Percentiles rank a stretch among this genome's conserved stretches.
Conservation (phyloP, 2,113 vertebrate species). For the Cyanistes caeruleus region DNA sequence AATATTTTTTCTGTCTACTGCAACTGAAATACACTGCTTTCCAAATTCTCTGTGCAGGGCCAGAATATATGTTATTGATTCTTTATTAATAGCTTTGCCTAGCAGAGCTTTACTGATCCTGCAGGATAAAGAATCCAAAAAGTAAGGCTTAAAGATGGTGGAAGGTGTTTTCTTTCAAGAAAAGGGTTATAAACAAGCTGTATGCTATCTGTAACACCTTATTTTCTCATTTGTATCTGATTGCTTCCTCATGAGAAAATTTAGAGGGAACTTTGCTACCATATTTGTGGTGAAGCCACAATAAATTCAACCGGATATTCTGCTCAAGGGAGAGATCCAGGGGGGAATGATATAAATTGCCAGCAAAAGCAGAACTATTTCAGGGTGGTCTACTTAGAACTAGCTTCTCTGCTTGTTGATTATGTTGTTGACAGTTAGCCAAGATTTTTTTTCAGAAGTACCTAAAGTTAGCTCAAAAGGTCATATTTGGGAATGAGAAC, state of each 20-base stretch:
- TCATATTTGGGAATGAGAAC: background rate
- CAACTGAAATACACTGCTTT: background rate
- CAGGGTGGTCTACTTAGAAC: constrained; percentile 46
- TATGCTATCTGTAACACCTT: constrained; percentile 13
- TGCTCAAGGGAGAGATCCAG: constrained; percentile 2
- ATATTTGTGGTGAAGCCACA: constrained; percentile 35
- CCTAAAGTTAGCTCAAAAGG: constrained; percentile 49
- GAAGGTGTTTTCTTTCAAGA: background rate
- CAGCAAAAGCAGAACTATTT: constrained; percentile 56
- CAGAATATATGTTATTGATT: background rate
- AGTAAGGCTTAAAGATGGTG: background rate
- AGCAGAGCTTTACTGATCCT: background rate
- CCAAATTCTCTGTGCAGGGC: background rate
- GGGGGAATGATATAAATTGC: constrained; percentile 11
- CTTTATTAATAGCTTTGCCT: background rate
- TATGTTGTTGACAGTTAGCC: constrained; percentile 22
- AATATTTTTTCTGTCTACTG: constrained; percentile 4
- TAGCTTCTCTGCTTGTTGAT: constrained; percentile 34
- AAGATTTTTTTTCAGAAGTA: constrained; percentile 35
- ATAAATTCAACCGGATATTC: constrained; percentile 51
- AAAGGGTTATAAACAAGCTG: background rate
- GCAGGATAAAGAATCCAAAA: background rate
- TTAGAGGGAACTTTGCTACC: background rate
- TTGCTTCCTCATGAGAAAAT: constrained; percentile 15
- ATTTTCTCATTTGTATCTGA: constrained; percentile 1